These are phyloP conservation scores for Chunga burmeisteri DNA, from an alignment of 2,113 vertebrate species.

Conservation along the genomic window DNA sequence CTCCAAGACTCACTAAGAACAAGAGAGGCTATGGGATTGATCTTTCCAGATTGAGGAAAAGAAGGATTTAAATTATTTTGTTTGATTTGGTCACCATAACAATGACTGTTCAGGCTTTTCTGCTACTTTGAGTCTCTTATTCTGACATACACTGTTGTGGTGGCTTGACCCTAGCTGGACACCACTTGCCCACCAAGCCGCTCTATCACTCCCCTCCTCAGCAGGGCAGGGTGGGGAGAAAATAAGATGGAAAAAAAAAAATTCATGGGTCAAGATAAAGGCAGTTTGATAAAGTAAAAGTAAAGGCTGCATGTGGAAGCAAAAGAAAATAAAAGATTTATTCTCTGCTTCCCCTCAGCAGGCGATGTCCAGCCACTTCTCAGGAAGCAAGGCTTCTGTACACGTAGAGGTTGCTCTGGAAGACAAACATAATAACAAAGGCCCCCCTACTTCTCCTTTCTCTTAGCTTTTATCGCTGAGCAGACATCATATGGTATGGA, in stretches of 20 bases:
- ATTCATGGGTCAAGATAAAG: background rate
- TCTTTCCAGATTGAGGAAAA: background rate
- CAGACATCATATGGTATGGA: too few relatives aligned
- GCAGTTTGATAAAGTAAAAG: background rate
- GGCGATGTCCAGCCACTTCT: background rate
- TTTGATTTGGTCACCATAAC: conserved; percentile 11
- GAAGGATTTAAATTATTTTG: background rate
- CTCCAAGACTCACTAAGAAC: background rate
- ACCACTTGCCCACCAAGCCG: background rate
- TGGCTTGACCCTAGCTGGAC: background rate
- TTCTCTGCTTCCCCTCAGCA: background rate
- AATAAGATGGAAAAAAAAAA: background rate
- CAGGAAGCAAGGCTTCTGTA: background rate
- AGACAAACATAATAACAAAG: background rate
- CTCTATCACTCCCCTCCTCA: background rate
- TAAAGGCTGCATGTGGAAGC: background rate
- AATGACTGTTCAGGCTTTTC: background rate
- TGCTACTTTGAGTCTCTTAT: background rate
- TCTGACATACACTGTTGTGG: background rate
- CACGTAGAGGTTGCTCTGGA: background rate
- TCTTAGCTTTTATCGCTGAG: background rate
- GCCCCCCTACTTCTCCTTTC: too few relatives aligned
- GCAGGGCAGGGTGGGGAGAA: background rate
- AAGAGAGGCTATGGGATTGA: background rate
- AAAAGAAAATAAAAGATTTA: background rate